Conservation (phyloP, 1,140 invertebrate genomes). For the Drosophila parabipectinata region DNA sequence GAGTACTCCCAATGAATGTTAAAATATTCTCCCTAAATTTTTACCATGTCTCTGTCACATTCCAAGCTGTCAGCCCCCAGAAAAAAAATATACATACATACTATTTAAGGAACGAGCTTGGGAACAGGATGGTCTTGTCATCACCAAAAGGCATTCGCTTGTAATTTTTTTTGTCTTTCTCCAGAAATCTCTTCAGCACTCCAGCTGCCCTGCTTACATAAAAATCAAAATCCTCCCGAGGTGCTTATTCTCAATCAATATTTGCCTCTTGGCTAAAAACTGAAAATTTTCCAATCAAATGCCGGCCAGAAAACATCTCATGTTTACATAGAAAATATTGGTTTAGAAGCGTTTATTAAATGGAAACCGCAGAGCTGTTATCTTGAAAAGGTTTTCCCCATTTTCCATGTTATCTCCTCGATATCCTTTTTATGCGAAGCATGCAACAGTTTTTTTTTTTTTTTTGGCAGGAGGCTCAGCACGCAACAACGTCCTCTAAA, state of each 20-base stretch:
- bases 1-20: conserved; percentile 9
- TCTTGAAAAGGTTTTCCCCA: conserved; percentile 12
- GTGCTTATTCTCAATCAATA: conserved; percentile 33
- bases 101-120: conserved; percentile 13
- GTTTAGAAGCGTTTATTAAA: conserved; percentile 38
- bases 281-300: conserved; percentile 41
- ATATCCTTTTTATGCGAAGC: conserved; percentile 21
- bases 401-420: conserved; percentile 7
- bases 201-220: conserved; percentile 11
- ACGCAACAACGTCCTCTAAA: conserved; percentile 43
- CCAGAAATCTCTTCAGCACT: conserved; percentile 17
- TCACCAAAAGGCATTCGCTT: conserved; percentile 44
- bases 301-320: background rate
- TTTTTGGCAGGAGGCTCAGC: background rate
- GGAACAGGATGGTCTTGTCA: conserved; percentile 27
- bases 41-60: conserved; percentile 34
- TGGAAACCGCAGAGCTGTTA: conserved; percentile 24
- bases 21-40: conserved; percentile 19
- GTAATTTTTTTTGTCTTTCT: conserved; percentile 35
- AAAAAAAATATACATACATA: conserved; percentile 9
- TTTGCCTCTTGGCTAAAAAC: conserved; percentile 37
- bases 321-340: conserved; percentile 54
- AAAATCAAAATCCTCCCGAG: conserved; percentile 8
- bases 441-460: conserved; percentile 38
- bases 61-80: conserved; percentile 26